Evolutionary conservation across 2,888 invertebrate genomes (phyloP), one percentile per base, ranked within the genome.

Genomic region (Beris chalybata): DNA sequence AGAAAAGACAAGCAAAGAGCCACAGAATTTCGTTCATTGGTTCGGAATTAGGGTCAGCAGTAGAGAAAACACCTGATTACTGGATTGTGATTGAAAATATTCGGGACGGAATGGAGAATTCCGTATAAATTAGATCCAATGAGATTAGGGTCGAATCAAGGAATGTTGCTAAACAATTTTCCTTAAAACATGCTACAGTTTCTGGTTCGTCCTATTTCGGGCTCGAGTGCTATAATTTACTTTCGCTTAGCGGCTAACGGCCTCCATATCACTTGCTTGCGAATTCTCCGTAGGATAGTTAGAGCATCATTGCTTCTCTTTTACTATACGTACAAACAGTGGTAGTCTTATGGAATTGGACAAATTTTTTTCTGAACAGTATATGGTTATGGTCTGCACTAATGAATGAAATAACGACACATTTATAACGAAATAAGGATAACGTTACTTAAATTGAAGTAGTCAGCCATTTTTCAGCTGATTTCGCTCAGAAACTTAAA

Each of bases 41-140:
- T 15, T 29, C 44, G 45, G 44, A 57, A 57, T 57, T 57, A 57
- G 57, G 57, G 57, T 57, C 57, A 44, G 44, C 44, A 44, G 29
- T 22, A 44, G 22, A 57, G 57, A 57, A 44, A 57, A 59, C 48
- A 59, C 58, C 58, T 59, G 58, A 59, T 59, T 59, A 59, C 45
- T 31, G 31, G 48, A 59, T 59, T 59, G 30, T 59, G 58, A 59
- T 59, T 59, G 58, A 59, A 59, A 59, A 45, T 48, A 44, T 13
- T 59, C 31, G 47, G 22, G 47, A 59, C 47, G 31, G 30, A 48
- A 31, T 47, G 13, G n/a, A 15, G 29, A 57, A 57, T 57, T 44
- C 44, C 44, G 43, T 43, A 15, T 12, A 44, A 44, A 57, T 44
- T 57, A 57, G 57, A 57, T 57, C 11, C 15, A 22, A 57, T 1